Evolutionary conservation across 2,888 invertebrate species (phyloP).

Genomic region (Athrips mouffetella): DNA sequence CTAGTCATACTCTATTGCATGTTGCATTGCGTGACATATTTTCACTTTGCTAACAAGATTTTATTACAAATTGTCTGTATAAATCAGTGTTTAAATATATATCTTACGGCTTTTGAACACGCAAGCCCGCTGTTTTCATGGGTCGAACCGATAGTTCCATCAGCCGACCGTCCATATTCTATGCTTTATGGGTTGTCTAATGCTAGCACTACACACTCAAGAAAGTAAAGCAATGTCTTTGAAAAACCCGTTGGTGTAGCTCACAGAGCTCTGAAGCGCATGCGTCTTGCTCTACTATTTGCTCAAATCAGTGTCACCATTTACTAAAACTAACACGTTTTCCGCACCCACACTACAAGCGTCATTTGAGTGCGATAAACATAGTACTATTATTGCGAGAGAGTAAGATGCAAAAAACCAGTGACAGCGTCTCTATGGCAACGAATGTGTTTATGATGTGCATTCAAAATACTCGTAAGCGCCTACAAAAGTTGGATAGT

Average conservation of each 20-base stretch:
- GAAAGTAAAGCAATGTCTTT: not conserved
- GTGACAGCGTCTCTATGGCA: too few species aligned
- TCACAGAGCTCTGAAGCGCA: too few species aligned
- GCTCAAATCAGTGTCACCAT: too few species aligned
- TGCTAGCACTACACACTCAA: not conserved
- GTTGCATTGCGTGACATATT: not conserved
- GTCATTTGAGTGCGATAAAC: too few species aligned
- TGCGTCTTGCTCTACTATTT: too few species aligned
- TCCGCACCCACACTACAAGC: too few species aligned
- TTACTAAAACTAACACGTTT: too few species aligned
- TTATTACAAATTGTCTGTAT: not conserved
- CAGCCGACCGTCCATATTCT: constrained; percentile 17
- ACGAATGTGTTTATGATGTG: too few species aligned
- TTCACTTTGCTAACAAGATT: not conserved
- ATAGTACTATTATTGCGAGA: too few species aligned
- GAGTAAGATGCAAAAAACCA: too few species aligned
- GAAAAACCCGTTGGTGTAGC: not conserved
- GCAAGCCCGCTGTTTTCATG: constrained; percentile 18
- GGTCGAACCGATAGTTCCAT: constrained; percentile 30
- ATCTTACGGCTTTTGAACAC: not conserved
- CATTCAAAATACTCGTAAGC: too few species aligned
- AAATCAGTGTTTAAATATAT: constrained; percentile 1
- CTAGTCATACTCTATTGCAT: not conserved
- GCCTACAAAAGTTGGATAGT: too few species aligned
- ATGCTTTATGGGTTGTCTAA: not conserved